A percentile compares a stretch with the other conserved stretches of the same genome.
These are phyloP conservation scores for Dicyrtomina minuta DNA, from an alignment of 2,888 invertebrate genomes.

Conservation along the genomic window DNA sequence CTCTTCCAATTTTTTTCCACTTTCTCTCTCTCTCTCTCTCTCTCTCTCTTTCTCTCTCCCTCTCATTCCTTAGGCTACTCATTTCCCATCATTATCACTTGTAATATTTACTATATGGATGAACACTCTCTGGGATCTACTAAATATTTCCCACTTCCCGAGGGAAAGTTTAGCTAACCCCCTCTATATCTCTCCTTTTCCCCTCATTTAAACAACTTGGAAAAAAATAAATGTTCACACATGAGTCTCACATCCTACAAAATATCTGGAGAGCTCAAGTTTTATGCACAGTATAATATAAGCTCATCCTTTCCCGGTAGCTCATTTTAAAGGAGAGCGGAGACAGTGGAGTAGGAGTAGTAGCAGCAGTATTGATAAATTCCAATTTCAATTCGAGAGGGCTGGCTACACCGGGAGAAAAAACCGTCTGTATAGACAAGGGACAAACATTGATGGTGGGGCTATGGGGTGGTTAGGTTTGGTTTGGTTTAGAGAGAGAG, in stretches of 20 bases:
- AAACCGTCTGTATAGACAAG: no score
- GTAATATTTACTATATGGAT: neutral
- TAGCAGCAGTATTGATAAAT: no score
- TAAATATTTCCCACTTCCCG: neutral
- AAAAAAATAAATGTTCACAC: no score
- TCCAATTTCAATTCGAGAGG: no score
- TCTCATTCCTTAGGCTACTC: conserved; percentile 5
- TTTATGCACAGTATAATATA: no score
- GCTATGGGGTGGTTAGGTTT: neutral
- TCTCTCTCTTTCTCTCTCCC: neutral
- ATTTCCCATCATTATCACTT: conserved; percentile 6
- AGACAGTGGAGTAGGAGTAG: no score
- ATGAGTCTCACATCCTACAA: neutral
- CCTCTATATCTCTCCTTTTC: no score
- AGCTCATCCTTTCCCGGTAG: no score
- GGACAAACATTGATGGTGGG: neutral
- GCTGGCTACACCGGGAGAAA: no score
- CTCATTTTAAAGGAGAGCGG: no score
- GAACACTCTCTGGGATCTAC: conserved; percentile 1
- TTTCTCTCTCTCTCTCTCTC: neutral
- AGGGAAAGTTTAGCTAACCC: neutral
- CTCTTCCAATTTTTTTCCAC: neutral
- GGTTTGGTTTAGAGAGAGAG: neutral
- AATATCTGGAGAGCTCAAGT: no score
- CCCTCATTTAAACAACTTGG: no score